Percentiles rank a stretch among this genome's conserved stretches.
Conservation (phyloP, 1,140 invertebrate species). For the Bombus pyrosoma region DNA sequence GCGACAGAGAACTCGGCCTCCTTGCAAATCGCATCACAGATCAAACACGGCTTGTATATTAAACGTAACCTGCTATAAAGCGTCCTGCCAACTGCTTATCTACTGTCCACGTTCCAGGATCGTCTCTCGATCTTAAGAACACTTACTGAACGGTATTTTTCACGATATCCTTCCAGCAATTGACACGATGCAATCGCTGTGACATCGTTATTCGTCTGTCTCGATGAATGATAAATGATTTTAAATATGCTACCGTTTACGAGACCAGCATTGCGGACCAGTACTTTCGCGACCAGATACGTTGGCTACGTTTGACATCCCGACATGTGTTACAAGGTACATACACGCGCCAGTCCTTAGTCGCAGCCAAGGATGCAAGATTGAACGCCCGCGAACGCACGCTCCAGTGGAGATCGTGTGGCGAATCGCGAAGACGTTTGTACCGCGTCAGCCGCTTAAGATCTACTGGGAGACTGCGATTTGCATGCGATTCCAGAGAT, state of each 20-base stretch:
- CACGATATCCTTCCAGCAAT: neutral
- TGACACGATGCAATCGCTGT: no score
- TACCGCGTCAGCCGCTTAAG: constrained; percentile 8
- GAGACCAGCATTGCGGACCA: neutral
- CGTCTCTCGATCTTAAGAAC: constrained; percentile 4
- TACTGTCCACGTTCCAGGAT: constrained; percentile 57
- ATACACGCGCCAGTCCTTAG: neutral
- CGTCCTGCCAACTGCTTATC: constrained; percentile 65
- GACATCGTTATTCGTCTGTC: neutral
- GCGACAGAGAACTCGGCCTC: constrained; percentile 59
- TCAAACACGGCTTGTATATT: constrained; percentile 83
- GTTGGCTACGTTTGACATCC: constrained; percentile 35
- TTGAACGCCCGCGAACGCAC: constrained; percentile 55
- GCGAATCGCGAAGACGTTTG: constrained; percentile 39
- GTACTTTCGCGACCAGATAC: constrained; percentile 39
- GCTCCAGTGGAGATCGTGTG: constrained; percentile 31
- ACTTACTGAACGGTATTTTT: neutral
- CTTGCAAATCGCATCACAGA: constrained; percentile 83
- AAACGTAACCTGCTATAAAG: constrained; percentile 74
- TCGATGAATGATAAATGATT: neutral
- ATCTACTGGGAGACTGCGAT: neutral
- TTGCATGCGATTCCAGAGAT: constrained; percentile 3
- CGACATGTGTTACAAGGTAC: constrained; percentile 8
- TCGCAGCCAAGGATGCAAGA: constrained; percentile 51
- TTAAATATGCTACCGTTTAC: neutral